Evolutionary conservation across 2,113 vertebrate genomes (phyloP), one percentile per base, ranked within the genome.

Genomic region (Lepisosteus osseus): DNA sequence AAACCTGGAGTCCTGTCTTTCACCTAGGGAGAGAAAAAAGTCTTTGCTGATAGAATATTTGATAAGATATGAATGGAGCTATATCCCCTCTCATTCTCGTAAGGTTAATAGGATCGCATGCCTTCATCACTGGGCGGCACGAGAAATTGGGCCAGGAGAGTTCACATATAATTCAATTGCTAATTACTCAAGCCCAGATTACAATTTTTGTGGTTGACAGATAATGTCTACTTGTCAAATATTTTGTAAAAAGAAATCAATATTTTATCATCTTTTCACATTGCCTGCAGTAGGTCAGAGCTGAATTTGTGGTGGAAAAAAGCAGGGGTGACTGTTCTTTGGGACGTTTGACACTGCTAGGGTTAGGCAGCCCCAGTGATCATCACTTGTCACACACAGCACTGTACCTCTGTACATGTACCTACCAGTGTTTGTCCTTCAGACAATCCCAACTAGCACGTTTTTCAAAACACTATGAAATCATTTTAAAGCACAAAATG

Each of bases 221-320:
- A 68, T 62, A 65, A 56, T 74, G 76, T 80, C 78, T 75, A 68
- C 78, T 73, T 71, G 79, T 77, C 77, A 71, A 77, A 79, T 74
- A 77, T 80, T 73, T 74, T 13, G 43, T 74, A 74, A 65, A 67
- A 65, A 66, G 42, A 77, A 75, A 80, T 80, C 80, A 71, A 79
- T 80, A 80, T 72, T 78, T 80, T 69, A 80, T 78, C 68, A 77
- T 78, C 72, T 77, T 77, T 82, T 74, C 78, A 56, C 70, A 75
- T 79, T 74, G 72, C 70, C 63, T 11, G 45, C 45, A 68, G 69
- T 72, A 45, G 72, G 70, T 73, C 14, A 69, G 55, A 67, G 55
- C n/a, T 5, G 47, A 51, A 51, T 51, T 51, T 51, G 56, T 59
- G 12, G 56, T 59, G 11, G 56, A 59, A 13, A 3, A 59, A 51